Conservation (phyloP, 2,888 invertebrate genomes). For the Limnephilus auricula region DNA sequence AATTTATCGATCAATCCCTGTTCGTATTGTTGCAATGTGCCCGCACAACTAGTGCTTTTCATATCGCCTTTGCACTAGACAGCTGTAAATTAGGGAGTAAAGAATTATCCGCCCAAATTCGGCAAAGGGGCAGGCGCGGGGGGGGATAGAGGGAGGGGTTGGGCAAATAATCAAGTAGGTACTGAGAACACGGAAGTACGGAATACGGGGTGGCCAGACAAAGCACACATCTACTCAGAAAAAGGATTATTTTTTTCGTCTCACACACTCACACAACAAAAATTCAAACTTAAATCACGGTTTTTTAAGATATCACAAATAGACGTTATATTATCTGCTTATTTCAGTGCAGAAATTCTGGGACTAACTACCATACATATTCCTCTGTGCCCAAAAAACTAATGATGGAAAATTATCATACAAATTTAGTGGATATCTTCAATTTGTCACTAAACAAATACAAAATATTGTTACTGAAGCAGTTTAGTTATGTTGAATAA, state of each 20-base stretch:
- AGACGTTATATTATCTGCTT: too few species aligned
- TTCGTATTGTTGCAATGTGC: neutral
- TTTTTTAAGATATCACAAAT: too few species aligned
- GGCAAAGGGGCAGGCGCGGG: conserved; percentile 19
- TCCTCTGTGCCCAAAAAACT: too few species aligned
- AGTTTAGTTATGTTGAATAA: too few species aligned
- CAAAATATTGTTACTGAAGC: too few species aligned
- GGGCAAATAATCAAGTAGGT: neutral
- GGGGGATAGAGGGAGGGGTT: neutral
- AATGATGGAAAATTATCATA: too few species aligned
- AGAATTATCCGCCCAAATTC: conserved; percentile 50
- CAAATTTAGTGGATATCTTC: too few species aligned
- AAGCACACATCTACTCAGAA: neutral
- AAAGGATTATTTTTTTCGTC: neutral
- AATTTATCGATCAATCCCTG: neutral
- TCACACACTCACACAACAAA: neutral
- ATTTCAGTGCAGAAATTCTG: too few species aligned
- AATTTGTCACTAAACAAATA: too few species aligned
- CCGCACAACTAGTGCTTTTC: neutral
- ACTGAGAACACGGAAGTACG: conserved; percentile 29
- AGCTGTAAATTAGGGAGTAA: conserved; percentile 50
- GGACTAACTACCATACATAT: too few species aligned
- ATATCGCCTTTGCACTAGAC: conserved; percentile 29
- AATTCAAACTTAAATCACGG: too few species aligned
- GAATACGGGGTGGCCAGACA: neutral